phyloP scores from a whole-genome alignment of 2,113 vertebrate genomes.

The Boleophthalmus pectinirostris region DNA sequence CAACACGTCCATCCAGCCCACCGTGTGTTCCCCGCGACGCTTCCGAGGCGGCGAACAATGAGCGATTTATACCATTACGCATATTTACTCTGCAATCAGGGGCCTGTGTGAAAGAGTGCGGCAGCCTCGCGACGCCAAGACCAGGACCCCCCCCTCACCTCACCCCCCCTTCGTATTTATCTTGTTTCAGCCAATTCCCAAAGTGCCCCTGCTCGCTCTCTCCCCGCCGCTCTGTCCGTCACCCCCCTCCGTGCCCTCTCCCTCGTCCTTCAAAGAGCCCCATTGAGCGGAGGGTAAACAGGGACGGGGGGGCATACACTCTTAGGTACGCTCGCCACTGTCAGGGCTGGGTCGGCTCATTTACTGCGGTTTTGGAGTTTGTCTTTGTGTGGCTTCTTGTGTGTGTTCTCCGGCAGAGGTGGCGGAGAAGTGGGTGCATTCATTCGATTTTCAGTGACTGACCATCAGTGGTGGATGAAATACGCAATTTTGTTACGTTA shows the following conservation, averaged over 20 bases:
- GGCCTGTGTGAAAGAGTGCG: slow-evolving; percentile 27
- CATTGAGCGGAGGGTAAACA: slow-evolving; percentile 78
- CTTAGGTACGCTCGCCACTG: slow-evolving; percentile 20
- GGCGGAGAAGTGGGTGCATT: not conserved
- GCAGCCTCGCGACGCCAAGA: slow-evolving; percentile 57
- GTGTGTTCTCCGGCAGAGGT: slow-evolving; percentile 10
- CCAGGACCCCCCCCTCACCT: too few relatives aligned
- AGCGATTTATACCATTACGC: slow-evolving; percentile 72
- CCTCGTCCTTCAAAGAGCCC: slow-evolving; percentile 68
- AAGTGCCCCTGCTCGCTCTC: slow-evolving; percentile 47
- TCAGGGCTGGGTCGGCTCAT: slow-evolving; percentile 44
- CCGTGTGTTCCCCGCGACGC: slow-evolving; percentile 22
- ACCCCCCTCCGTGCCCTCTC: slow-evolving; percentile 13
- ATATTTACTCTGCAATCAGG: slow-evolving; percentile 73
- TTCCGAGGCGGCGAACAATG: slow-evolving; percentile 64
- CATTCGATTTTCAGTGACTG: not conserved
- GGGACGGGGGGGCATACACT: slow-evolving; percentile 42
- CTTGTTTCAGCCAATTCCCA: slow-evolving; percentile 73
- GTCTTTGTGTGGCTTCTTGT: slow-evolving; percentile 22
- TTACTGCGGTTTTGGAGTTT: slow-evolving; percentile 43
- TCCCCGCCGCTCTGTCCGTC: not conserved
- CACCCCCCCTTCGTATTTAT: slow-evolving; percentile 70
- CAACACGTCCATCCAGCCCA: slow-evolving; percentile 55
- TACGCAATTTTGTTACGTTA: too few relatives aligned
- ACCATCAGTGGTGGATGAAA: too few relatives aligned